Evolutionary conservation across 1,140 invertebrate species (phyloP).

Genomic region (Lepidostoma basale): DNA sequence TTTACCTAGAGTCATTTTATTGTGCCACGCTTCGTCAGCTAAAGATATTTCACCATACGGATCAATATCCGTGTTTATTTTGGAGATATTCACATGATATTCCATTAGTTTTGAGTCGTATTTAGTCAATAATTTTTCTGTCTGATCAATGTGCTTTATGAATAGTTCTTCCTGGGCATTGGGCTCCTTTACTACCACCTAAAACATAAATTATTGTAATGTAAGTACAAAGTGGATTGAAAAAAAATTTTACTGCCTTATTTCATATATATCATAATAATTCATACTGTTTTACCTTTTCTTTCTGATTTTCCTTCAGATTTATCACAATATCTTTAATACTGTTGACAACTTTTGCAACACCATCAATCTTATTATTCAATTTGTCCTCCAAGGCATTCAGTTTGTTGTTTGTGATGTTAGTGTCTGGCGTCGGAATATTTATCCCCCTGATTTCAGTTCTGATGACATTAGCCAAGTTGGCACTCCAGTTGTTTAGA

Average conservation of each 20-base stretch:
- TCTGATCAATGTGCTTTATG: conserved; percentile 54
- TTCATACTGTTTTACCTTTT: conserved; percentile 48
- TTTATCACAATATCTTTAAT: conserved; percentile 61
- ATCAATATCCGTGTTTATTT: conserved; percentile 57
- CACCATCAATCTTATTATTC: conserved; percentile 60
- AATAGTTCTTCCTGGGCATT: conserved; percentile 48
- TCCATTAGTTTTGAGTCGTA: conserved; percentile 63
- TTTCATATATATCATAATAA: background rate
- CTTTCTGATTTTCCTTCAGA: conserved; percentile 47
- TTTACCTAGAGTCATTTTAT: conserved; percentile 60
- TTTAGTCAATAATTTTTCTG: conserved; percentile 60
- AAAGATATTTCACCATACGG: conserved; percentile 56
- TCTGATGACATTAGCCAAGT: conserved; percentile 31
- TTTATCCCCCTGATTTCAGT: conserved; percentile 34
- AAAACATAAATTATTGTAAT: too few relatives aligned
- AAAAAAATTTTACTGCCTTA: background rate
- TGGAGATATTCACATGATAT: conserved; percentile 55
- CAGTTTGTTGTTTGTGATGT: conserved; percentile 50
- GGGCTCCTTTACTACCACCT: background rate
- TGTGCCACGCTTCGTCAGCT: conserved; percentile 59
- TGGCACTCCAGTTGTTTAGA: conserved; percentile 59
- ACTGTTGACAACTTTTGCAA: conserved; percentile 61
- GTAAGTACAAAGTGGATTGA: background rate
- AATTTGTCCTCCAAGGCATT: conserved; percentile 63
- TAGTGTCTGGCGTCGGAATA: conserved; percentile 45